phyloP scores from a whole-genome alignment of 2,888 invertebrate genomes.

The Sinhomidia bicolor region DNA sequence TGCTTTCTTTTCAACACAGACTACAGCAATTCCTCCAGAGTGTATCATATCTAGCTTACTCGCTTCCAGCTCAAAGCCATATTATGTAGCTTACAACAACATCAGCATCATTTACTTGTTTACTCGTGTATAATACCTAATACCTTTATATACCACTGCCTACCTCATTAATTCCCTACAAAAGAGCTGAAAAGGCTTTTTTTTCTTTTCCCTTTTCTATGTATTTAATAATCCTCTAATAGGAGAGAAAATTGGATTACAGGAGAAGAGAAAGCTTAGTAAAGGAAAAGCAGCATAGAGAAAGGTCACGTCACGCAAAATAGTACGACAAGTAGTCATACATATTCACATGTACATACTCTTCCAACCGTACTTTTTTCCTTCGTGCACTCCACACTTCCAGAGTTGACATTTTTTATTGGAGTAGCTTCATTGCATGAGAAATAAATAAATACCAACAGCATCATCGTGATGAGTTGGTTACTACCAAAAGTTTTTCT shows the following conservation, averaged over 20 bases:
- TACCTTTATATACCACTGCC: not conserved
- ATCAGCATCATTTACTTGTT: not conserved
- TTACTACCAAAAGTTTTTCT: not conserved
- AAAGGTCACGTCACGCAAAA: slow-evolving; percentile 68
- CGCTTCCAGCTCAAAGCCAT: slow-evolving; percentile 22
- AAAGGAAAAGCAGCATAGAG: slow-evolving; percentile 22
- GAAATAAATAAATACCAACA: slow-evolving; percentile 24
- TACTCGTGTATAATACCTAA: not conserved
- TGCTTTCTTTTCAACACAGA: slow-evolving; percentile 29
- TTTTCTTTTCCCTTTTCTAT: not conserved
- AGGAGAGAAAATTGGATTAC: slow-evolving; percentile 63
- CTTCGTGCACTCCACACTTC: not conserved
- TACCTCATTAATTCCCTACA: slow-evolving; percentile 46
- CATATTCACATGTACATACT: not conserved
- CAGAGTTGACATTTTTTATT: slow-evolving; percentile 26
- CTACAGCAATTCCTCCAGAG: not conserved
- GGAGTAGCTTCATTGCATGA: slow-evolving; percentile 32
- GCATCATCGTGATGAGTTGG: not conserved
- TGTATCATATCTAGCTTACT: not conserved
- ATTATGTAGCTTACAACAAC: not conserved
- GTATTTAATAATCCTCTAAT: slow-evolving; percentile 51
- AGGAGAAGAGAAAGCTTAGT: not conserved
- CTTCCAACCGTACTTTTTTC: not conserved
- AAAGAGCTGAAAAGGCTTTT: slow-evolving; percentile 30
- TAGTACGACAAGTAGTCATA: slow-evolving; percentile 38